Evolutionary conservation across 2,113 vertebrate species (phyloP).

Genomic region (Laticauda colubrina): DNA sequence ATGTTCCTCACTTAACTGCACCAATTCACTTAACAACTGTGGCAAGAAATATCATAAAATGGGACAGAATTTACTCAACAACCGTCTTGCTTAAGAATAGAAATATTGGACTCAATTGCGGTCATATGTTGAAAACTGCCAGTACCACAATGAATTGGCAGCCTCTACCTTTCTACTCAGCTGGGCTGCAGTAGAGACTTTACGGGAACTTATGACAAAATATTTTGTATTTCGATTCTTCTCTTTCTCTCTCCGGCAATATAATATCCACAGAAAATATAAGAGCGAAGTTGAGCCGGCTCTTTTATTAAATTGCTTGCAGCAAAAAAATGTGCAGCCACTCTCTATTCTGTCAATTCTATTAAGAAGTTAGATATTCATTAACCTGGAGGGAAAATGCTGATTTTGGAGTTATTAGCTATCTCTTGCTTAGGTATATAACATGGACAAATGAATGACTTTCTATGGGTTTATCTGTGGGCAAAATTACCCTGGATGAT

Average conservation of each 20-base stretch:
- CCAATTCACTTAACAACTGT: neutral
- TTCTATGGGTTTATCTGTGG: conserved; percentile 18
- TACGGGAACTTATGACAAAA: conserved; percentile 21
- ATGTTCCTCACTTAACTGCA: neutral
- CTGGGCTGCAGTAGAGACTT: neutral
- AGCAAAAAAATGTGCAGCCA: neutral
- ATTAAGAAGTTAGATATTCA: conserved; percentile 34
- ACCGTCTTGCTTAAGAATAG: too few relatives aligned
- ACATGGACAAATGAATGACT: conserved; percentile 29
- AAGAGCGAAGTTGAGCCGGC: conserved; percentile 20
- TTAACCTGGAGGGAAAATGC: conserved; percentile 39
- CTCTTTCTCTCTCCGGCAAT: neutral
- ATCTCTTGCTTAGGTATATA: conserved; percentile 39
- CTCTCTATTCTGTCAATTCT: conserved; percentile 21
- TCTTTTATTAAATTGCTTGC: conserved; percentile 31
- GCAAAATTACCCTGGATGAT: conserved; percentile 34
- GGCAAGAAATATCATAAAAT: neutral
- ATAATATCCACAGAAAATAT: conserved; percentile 11
- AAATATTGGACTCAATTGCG: too few relatives aligned
- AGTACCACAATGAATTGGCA: neutral
- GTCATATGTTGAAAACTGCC: too few relatives aligned
- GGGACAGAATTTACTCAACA: too few relatives aligned
- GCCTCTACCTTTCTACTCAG: neutral
- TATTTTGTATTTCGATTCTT: neutral
- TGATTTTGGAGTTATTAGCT: conserved; percentile 27